A percentile compares a stretch with the other conserved stretches of the same genome.
These are phyloP conservation scores for Thelaira solivaga DNA, from an alignment of 2,888 invertebrate genomes.

Conservation along the genomic window DNA sequence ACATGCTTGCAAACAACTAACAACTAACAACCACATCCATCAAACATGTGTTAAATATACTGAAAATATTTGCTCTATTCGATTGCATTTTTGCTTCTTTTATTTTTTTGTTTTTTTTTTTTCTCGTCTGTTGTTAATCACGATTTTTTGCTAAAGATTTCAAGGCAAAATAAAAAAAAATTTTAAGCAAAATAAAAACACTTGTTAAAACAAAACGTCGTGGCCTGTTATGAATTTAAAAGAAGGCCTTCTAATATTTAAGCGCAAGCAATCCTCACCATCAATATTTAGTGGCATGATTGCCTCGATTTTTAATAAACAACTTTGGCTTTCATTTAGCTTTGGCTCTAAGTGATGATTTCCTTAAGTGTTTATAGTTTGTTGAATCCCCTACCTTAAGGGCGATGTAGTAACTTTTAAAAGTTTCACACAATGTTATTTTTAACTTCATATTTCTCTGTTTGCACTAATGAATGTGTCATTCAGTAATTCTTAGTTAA, in stretches of 20 bases:
- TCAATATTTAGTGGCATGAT: slow-evolving; percentile 32
- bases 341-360: neutral
- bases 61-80: neutral
- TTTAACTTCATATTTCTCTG: no score
- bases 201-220: slow-evolving; percentile 47
- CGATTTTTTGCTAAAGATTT: slow-evolving; percentile 32
- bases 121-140: slow-evolving; percentile 6
- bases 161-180: slow-evolving; percentile 1
- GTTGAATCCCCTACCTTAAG: neutral
- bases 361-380: neutral
- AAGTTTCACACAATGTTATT: no score
- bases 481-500: no score
- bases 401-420: no score
- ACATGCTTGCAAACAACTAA: slow-evolving; percentile 48
- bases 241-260: slow-evolving; percentile 52
- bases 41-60: slow-evolving; percentile 42
- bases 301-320: slow-evolving; percentile 16
- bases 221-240: neutral
- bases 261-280: slow-evolving; percentile 46
- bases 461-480: no score
- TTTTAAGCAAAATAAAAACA: slow-evolving; percentile 41
- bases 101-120: slow-evolving; percentile 6
- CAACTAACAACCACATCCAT: slow-evolving; percentile 12
- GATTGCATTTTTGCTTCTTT: no score
- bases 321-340: neutral